Conservation (phyloP, 2,113 vertebrate species). For the Siniperca chuatsi region DNA sequence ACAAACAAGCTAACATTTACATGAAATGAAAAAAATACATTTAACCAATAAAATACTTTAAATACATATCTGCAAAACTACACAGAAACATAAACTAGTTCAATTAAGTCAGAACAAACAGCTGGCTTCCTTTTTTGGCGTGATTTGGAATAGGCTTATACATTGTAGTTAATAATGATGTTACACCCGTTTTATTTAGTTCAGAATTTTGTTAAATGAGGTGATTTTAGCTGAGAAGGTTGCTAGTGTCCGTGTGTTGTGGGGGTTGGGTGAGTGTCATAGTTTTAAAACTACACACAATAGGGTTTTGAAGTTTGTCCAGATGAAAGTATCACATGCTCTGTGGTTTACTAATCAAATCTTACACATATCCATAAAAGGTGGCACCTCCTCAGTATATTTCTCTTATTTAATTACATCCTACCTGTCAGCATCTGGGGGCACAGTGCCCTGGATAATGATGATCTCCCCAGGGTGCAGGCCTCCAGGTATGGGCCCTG, state of each 20-base stretch:
- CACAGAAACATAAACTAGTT: neutral
- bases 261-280: neutral
- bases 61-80: neutral
- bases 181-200: neutral
- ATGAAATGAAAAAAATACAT: neutral
- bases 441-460: conserved; percentile 89
- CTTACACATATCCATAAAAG: neutral
- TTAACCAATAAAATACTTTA: neutral
- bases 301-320: neutral
- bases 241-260: neutral
- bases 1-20: neutral
- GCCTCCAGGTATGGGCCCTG: conserved; percentile 88
- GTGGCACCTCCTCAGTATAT: neutral
- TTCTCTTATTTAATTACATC: too few species aligned
- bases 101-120: too few species aligned
- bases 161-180: neutral
- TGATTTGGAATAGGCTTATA: neutral
- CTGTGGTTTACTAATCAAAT: neutral
- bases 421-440: conserved; percentile 90
- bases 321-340: neutral
- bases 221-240: neutral
- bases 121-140: rapidly evolving
- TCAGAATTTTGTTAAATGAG: neutral
- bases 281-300: neutral
- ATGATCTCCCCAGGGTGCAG: conserved; percentile 90